Conservation (phyloP, 2,888 invertebrate genomes). For the Cloeon dipterum region DNA sequence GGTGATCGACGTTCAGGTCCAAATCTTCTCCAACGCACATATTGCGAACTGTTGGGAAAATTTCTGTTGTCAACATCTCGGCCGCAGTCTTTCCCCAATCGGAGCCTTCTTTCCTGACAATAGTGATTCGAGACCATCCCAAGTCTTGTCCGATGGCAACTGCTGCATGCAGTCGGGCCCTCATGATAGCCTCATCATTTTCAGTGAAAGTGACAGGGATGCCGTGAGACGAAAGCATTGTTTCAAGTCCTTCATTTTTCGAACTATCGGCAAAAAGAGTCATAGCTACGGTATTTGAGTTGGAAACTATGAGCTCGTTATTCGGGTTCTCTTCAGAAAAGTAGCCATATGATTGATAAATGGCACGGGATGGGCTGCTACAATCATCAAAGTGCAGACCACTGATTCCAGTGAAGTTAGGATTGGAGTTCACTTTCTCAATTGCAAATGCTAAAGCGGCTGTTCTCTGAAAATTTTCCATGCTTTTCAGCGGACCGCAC, state of each 20-base stretch:
- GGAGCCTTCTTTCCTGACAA: background rate
- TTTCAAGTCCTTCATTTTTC: conserved; percentile 14
- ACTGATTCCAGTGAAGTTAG: conserved; percentile 11
- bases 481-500: conserved; percentile 16
- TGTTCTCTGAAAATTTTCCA: conserved; percentile 15
- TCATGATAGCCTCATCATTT: background rate
- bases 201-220: conserved; percentile 12
- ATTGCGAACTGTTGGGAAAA: background rate
- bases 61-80: background rate
- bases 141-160: background rate
- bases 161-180: background rate
- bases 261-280: conserved; percentile 14
- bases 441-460: conserved; percentile 20
- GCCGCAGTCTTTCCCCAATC: background rate
- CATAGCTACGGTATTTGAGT: conserved; percentile 14
- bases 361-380: conserved; percentile 10
- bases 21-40: background rate
- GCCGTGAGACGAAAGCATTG: conserved; percentile 14
- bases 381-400: conserved; percentile 13
- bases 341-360: conserved; percentile 3
- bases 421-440: conserved; percentile 14
- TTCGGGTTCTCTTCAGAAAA: conserved; percentile 6
- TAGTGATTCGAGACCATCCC: background rate
- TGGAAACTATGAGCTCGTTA: conserved; percentile 5
- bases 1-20: background rate